Percentiles rank a stretch among this genome's conserved stretches.
These are phyloP conservation scores for Gambusia affinis DNA, from an alignment of 2,113 vertebrate species.

Conservation along the genomic window DNA sequence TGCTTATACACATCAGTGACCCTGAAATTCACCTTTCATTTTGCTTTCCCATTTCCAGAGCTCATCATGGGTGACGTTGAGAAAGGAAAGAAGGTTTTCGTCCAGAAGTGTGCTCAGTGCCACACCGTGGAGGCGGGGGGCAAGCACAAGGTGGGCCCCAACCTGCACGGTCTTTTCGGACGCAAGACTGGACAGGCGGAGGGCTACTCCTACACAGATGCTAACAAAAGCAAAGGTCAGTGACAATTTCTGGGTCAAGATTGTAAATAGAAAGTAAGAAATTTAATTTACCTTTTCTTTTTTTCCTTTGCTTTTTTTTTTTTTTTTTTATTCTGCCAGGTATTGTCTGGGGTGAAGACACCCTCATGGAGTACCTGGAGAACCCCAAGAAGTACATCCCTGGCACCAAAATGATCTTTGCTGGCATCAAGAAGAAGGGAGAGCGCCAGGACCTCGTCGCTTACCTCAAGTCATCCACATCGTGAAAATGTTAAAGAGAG, in stretches of 20 bases:
- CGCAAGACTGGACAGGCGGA: conserved; percentile 80
- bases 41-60: not conserved
- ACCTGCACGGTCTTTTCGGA: conserved; percentile 84
- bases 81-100: conserved; percentile 84
- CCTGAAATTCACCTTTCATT: not conserved
- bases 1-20: not conserved
- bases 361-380: conserved; percentile 87
- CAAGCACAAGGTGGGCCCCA: conserved; percentile 85
- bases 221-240: conserved; percentile 88
- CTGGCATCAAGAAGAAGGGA: conserved; percentile 89
- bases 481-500: conserved; percentile 58
- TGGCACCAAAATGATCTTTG: conserved; percentile 88
- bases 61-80: conserved; percentile 81
- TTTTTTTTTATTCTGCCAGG: conserved; percentile 54
- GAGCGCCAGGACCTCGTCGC: conserved; percentile 84
- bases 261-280: no score
- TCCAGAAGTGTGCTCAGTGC: conserved; percentile 86
- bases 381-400: conserved; percentile 91
- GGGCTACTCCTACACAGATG: conserved; percentile 84
- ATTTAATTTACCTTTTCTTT: not conserved
- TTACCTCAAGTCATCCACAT: conserved; percentile 86
- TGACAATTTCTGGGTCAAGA: not conserved
- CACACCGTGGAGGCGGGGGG: conserved; percentile 82
- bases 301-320: not conserved
- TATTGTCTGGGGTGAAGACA: conserved; percentile 81